Evolutionary conservation across 1,140 invertebrate species (phyloP).

Genomic region (Eufriesea mexicana): DNA sequence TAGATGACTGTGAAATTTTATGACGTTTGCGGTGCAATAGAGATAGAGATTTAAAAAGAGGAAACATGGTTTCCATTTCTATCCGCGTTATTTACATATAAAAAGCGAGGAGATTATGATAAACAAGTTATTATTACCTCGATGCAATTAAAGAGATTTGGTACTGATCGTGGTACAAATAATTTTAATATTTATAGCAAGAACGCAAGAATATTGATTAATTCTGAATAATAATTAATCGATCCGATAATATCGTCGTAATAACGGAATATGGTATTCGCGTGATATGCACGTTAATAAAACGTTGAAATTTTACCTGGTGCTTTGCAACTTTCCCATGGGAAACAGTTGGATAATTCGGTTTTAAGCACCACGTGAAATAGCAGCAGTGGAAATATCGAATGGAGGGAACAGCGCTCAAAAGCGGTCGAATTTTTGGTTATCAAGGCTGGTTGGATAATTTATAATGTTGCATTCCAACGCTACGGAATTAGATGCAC

Average conservation of each 20-base stretch:
- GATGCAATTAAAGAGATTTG: too few species aligned
- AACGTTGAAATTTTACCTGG: neutral
- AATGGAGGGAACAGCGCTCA: neutral
- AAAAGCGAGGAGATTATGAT: too few species aligned
- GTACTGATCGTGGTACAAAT: too few species aligned
- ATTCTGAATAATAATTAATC: neutral
- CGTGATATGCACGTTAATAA: neutral
- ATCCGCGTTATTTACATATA: too few species aligned
- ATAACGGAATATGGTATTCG: neutral
- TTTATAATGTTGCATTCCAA: slow-evolving; percentile 40
- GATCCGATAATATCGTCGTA: neutral
- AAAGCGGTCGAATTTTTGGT: neutral
- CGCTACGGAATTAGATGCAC: slow-evolving; percentile 21
- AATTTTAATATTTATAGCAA: too few species aligned
- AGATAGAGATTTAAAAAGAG: too few species aligned
- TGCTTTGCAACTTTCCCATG: neutral
- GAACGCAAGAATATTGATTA: too few species aligned
- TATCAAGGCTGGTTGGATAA: slow-evolving; percentile 14
- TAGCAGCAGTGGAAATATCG: neutral
- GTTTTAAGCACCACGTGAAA: neutral
- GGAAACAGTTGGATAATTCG: neutral
- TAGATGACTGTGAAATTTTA: too few species aligned
- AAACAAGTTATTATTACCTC: too few species aligned
- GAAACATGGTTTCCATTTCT: too few species aligned
- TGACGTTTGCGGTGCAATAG: too few species aligned